Base-by-base conservation (phyloP, 2,888 invertebrate species). In the Stratiomys singularior region DNA sequence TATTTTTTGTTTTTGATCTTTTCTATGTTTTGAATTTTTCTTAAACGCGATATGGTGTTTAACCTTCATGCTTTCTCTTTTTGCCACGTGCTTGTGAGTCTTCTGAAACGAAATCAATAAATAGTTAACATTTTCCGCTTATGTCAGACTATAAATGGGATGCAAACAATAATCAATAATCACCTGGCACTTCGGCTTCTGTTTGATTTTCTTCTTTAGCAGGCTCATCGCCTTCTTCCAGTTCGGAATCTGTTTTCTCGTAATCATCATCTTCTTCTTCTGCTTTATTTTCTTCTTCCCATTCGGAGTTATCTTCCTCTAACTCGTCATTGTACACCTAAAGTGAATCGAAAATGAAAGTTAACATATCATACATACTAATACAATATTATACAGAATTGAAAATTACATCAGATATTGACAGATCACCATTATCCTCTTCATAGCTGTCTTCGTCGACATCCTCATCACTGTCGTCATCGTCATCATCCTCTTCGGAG, bases 41-140 rank as follows among this genome's bases (percentile, higher is more conserved):
- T 37, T 37, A 37, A 37, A 37, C 37, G 11, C 52, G 63, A 23
- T 23, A 44, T 47, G 21, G 18, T 46, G 18, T 79, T 85, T 87
- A 87, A 84, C 86, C 92, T 85, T 92, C 92, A 84, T 90, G 90
- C 89, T 93, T 93, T 89, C 92, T 90, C 85, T 92, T 93, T 87
- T 92, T 92, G 82, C 92, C 92, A 86, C 92, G 88, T 79, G 89
- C 89, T 82, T 91, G 89, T 81, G 89, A 86, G 67, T 86, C 87
- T 52, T 88, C 88, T 74, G 80, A 58, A 72, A 30, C 7, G 47
- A 13, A 71, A 47, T 47, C 1, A 4, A 67, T 21, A 46, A 67
- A n/a, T 30, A 11, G n/a, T 30, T 28, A 30, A 64, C 9, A 30
- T 28, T 5, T 37, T 37, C 5, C 3, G n/a, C n/a, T n/a, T n/a